These are phyloP conservation scores for Hozukius guyotensis DNA, from an alignment of 2,797 vertebrate genomes.

Conservation along the genomic window DNA sequence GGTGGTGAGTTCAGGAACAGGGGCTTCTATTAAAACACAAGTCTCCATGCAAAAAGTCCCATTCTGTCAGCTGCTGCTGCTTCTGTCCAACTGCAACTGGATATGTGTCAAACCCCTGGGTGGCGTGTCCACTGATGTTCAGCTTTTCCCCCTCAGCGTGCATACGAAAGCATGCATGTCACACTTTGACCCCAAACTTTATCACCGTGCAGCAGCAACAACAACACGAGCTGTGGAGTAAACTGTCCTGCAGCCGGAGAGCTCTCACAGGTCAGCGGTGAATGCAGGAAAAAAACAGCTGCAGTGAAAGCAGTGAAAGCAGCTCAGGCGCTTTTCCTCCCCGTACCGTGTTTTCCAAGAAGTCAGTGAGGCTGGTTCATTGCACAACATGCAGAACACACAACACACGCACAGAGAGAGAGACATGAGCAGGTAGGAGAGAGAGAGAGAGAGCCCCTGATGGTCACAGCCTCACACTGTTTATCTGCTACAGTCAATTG, in stretches of 20 bases:
- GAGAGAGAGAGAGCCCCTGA: conserved; percentile 28
- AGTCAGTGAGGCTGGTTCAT: conserved; percentile 67
- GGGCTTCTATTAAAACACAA: conserved; percentile 37
- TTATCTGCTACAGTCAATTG: conserved; percentile 38
- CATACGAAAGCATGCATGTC: conserved; percentile 3
- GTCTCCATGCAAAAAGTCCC: conserved; percentile 29
- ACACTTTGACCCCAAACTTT: conserved; percentile 36
- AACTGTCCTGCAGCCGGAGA: not conserved
- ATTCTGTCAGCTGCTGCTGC: conserved; percentile 48
- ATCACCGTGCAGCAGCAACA: not conserved
- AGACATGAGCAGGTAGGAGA: conserved; percentile 48
- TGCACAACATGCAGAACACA: conserved; percentile 68
- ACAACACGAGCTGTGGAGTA: not conserved
- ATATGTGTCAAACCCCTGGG: conserved; percentile 29
- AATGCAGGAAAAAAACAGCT: conserved; percentile 27
- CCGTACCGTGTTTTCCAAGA: conserved; percentile 62
- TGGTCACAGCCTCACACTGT: conserved; percentile 42
- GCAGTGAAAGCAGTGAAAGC: conserved; percentile 54
- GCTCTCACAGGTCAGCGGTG: not conserved
- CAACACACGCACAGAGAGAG: conserved; percentile 6
- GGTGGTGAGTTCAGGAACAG: conserved; percentile 51
- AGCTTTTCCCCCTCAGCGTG: not conserved
- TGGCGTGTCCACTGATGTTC: conserved; percentile 34
- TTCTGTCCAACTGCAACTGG: conserved; percentile 33
- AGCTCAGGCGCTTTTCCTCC: conserved; percentile 39